These are phyloP conservation scores for Marisa cornuarietis DNA, from an alignment of 1,140 invertebrate species.

Conservation along the genomic window DNA sequence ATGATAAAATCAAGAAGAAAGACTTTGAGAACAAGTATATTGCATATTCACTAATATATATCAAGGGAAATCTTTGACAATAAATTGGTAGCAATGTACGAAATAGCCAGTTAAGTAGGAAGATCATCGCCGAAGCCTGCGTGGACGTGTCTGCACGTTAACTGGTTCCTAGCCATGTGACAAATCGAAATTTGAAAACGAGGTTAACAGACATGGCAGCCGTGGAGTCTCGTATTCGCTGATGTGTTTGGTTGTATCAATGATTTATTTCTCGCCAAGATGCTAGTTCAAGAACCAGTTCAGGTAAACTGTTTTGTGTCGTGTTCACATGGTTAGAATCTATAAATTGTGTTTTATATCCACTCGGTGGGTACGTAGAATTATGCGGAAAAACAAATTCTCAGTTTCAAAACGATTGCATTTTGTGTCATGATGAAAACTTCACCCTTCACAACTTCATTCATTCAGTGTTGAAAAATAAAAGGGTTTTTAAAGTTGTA, in stretches of 20 bases:
- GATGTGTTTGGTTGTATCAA: slow-evolving; percentile 12
- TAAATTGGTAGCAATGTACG: too few relatives aligned
- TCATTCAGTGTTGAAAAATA: neutral
- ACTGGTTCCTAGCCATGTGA: slow-evolving; percentile 14
- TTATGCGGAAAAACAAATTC: neutral
- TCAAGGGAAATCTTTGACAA: too few relatives aligned
- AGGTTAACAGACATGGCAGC: slow-evolving; percentile 28
- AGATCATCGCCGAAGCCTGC: too few relatives aligned
- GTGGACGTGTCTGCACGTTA: slow-evolving; percentile 2
- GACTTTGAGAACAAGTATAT: too few relatives aligned
- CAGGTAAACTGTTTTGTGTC: slow-evolving; percentile 31
- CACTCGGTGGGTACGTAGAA: neutral
- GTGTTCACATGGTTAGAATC: neutral
- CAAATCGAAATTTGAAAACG: slow-evolving; percentile 24
- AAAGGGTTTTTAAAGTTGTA: neutral
- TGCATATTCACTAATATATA: too few relatives aligned
- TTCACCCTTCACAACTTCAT: neutral
- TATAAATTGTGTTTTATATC: neutral
- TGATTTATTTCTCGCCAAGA: slow-evolving; percentile 21
- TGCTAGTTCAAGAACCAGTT: slow-evolving; percentile 48
- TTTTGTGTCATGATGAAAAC: neutral
- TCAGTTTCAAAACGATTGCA: neutral
- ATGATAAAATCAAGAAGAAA: too few relatives aligned
- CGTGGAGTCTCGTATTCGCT: slow-evolving; percentile 16
- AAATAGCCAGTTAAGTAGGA: too few relatives aligned